These are phyloP conservation scores for Melitaea athalia DNA, from an alignment of 2,888 invertebrate genomes.

Conservation along the genomic window DNA sequence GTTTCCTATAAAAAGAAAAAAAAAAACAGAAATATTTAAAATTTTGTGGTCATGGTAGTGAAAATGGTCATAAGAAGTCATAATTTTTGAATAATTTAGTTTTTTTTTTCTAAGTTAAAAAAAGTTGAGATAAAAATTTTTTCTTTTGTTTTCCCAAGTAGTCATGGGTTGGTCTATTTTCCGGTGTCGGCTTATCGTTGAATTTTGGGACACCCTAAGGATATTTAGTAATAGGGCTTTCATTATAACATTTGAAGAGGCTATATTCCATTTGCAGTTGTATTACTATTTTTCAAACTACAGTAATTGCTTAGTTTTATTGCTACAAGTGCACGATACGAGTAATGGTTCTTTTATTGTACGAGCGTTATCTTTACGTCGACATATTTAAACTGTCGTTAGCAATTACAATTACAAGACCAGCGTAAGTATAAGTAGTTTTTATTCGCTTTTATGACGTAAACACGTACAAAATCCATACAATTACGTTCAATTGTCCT, in stretches of 20 bases:
- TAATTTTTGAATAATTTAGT: no score
- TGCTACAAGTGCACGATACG: conserved; percentile 8
- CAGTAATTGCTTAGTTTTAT: not conserved
- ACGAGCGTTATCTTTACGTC: conserved; percentile 16
- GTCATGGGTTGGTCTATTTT: no score
- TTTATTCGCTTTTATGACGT: conserved; percentile 13
- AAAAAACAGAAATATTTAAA: no score
- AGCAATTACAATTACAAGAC: not conserved
- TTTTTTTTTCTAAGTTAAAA: no score
- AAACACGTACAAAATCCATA: not conserved
- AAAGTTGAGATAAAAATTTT: no score
- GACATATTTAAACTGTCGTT: conserved; percentile 10
- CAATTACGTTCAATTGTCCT: not conserved
- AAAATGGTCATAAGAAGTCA: no score
- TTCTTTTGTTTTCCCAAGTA: no score
- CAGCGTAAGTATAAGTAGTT: conserved; percentile 1
- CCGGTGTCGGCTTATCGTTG: no score
- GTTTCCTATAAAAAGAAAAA: no score
- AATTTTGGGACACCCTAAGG: no score
- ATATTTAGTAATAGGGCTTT: no score
- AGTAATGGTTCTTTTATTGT: conserved; percentile 18
- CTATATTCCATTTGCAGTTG: not conserved
- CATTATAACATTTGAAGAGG: not conserved
- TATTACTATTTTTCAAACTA: not conserved
- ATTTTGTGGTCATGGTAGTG: no score